These are phyloP conservation scores for Thaumatotibia leucotreta DNA, from an alignment of 1,140 invertebrate genomes.

Conservation along the genomic window DNA sequence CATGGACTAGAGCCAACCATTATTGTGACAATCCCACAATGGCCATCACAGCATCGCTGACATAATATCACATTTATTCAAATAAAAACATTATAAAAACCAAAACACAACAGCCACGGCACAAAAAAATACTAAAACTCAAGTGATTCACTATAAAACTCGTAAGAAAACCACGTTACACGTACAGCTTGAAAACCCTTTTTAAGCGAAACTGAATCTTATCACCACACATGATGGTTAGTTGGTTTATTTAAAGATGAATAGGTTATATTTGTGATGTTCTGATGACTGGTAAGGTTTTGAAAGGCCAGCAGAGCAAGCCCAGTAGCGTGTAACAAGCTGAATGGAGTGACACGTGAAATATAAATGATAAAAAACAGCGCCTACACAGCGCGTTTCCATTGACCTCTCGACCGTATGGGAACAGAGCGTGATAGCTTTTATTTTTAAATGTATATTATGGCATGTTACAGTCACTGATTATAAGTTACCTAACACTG, in stretches of 20 bases:
- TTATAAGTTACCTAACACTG: too few species aligned
- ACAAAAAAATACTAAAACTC: not conserved
- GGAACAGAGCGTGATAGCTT: too few species aligned
- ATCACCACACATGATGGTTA: not conserved
- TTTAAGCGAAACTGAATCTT: not conserved
- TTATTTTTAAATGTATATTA: too few species aligned
- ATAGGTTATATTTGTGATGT: not conserved
- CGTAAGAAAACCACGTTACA: not conserved
- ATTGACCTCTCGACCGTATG: not conserved
- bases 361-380: constrained; percentile 7
- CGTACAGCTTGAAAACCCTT: not conserved
- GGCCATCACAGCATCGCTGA: constrained; percentile 8
- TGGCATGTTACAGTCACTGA: too few species aligned
- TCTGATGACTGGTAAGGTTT: not conserved
- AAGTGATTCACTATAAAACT: constrained; percentile 13
- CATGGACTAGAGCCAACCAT: not conserved
- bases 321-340: constrained; percentile 10
- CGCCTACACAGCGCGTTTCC: constrained; percentile 7
- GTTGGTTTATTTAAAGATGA: not conserved
- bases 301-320: not conserved
- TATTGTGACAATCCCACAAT: constrained; percentile 7
- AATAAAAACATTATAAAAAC: constrained; percentile 12
- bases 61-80: constrained; percentile 13
- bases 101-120: not conserved
- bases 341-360: constrained; percentile 11